These are phyloP conservation scores for Lordiphosa stackelbergi DNA, from an alignment of 1,140 invertebrate genomes.

Conservation along the genomic window DNA sequence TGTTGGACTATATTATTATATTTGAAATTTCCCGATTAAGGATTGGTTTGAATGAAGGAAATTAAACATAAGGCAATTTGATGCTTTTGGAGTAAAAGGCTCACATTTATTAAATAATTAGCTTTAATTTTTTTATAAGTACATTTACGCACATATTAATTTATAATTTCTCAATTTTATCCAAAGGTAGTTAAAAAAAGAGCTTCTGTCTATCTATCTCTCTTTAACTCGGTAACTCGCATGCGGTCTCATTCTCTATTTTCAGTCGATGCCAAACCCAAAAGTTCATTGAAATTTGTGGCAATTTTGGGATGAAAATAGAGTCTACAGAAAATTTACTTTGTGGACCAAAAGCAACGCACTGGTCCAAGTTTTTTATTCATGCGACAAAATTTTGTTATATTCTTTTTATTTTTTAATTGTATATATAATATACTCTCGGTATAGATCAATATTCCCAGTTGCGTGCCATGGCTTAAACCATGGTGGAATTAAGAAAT, in stretches of 20 bases:
- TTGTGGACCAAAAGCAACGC: no score
- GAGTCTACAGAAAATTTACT: no score
- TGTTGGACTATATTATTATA: no score
- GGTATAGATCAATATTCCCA: slow-evolving; percentile 2
- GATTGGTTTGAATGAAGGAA: not conserved
- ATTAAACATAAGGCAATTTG: not conserved
- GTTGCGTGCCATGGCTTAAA: slow-evolving; percentile 2
- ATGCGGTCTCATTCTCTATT: slow-evolving; percentile 3
- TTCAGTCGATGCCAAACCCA: slow-evolving; percentile 3
- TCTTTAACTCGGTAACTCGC: slow-evolving; percentile 1
- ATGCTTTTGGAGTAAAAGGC: slow-evolving; percentile 69
- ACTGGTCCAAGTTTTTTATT: not conserved
- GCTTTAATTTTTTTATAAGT: slow-evolving; percentile 66
- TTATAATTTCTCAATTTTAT: slow-evolving; percentile 55
- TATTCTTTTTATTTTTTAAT: slow-evolving; percentile 9
- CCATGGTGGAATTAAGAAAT: no score
- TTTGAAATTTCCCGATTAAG: no score
- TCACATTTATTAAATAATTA: slow-evolving; percentile 67
- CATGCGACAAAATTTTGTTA: not conserved
- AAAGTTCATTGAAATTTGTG: no score
- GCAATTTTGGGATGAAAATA: slow-evolving; percentile 12
- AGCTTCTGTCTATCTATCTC: slow-evolving; percentile 23
- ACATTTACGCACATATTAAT: slow-evolving; percentile 63
- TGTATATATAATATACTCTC: slow-evolving; percentile 33
- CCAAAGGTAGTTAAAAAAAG: slow-evolving; percentile 65